Evolutionary conservation across 2,888 invertebrate genomes (phyloP), one percentile per base, ranked within the genome.

Genomic region (Chloroclystis v-ata): DNA sequence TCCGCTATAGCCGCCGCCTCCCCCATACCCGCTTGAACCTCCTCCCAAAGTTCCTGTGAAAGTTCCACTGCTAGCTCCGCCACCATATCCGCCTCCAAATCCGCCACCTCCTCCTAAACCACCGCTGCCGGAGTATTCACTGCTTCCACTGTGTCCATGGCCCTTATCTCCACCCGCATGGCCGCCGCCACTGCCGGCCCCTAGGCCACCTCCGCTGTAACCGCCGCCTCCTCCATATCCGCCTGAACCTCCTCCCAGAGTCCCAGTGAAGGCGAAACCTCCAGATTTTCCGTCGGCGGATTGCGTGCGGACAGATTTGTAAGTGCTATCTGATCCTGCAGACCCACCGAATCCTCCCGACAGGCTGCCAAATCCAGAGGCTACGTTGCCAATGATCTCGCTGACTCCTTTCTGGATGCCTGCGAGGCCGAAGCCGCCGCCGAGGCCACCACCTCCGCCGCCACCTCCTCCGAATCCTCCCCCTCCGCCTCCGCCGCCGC

Each of bases 261-360:
- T 67, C 11, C 86, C 86, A 16, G 84, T 83, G 47, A 78, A 85
- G 2, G 82, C 84, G 47, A 79, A 84, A 1, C 84, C 86, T 44
- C 83, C 83, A 43, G 86, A 86, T 52, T 80, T 85, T 45, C 83
- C 84, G 45, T 85, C 84, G 20, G 79, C 75, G 12, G 83, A 81
- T 53, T 80, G 75, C 0, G 80, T 76, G 49, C 74, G 78, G 14
- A 85, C 67, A 1, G 73, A 67, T 63, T 82, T 82, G 43, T 71
- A 72, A 29, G 67, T 65, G 35, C 55, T 61, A 14, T 63, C 68
- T 1, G 71, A 65, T 4, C 65, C 62, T 3, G 62, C 60, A n/a
- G 61, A 57, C 1, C 63, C 59, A 0, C 60, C 20, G 49, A 54
- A 45, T 1, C 40, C 49, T 46, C 52, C 62, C 10, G 67, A 69